A percentile compares a stretch with the other conserved stretches of the same genome.
Conservation (phyloP, 1,140 invertebrate genomes). For the Bradynema listronoti region DNA sequence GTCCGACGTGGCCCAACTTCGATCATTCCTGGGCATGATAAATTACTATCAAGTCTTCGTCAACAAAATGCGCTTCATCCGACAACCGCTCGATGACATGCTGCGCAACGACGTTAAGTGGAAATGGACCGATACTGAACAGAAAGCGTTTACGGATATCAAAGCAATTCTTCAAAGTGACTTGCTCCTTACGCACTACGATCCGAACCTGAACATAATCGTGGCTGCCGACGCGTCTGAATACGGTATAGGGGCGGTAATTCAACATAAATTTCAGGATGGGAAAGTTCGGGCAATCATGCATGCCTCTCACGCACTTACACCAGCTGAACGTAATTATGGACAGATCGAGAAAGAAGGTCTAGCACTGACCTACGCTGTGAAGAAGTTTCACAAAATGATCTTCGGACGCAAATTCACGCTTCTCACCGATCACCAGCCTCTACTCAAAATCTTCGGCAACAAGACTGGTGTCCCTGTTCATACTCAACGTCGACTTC, state of each 20-base stretch:
- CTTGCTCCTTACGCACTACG: conserved; percentile 57
- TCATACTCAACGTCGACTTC: conserved; percentile 8
- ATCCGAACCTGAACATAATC: conserved; percentile 56
- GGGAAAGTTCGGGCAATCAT: conserved; percentile 59
- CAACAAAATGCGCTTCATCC: not conserved
- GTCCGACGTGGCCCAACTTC: conserved; percentile 11
- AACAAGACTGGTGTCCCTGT: conserved; percentile 12
- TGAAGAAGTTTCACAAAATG: conserved; percentile 59
- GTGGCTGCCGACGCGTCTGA: conserved; percentile 61
- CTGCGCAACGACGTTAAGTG: conserved; percentile 14
- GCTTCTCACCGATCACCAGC: conserved; percentile 10
- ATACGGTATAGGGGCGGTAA: conserved; percentile 61
- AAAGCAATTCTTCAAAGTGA: conserved; percentile 49
- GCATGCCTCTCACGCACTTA: conserved; percentile 34
- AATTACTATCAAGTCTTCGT: conserved; percentile 26
- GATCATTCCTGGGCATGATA: conserved; percentile 16
- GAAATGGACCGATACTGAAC: conserved; percentile 25
- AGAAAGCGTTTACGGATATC: conserved; percentile 45
- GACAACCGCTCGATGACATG: conserved; percentile 15
- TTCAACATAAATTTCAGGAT: conserved; percentile 58
- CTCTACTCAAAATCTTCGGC: conserved; percentile 9
- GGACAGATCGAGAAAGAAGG: conserved; percentile 62
- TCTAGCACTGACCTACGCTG: conserved; percentile 58
- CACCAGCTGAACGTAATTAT: conserved; percentile 50
- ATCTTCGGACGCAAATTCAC: conserved; percentile 59